A percentile compares a stretch with the other conserved stretches of the same genome.
phyloP scores from a whole-genome alignment of 2,888 invertebrate genomes.

The Tachina grossa region DNA sequence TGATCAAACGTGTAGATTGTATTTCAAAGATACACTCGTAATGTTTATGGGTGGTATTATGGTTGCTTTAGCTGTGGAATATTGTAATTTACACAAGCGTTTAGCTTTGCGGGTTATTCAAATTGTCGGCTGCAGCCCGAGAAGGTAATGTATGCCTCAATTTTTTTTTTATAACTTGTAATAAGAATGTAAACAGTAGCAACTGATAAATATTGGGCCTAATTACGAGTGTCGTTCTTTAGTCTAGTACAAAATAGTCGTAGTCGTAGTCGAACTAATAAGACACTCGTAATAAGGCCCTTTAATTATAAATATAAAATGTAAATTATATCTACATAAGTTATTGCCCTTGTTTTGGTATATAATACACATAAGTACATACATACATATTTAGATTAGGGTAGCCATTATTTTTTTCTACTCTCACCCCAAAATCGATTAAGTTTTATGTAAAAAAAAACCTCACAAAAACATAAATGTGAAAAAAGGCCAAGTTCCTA shows the following conservation, averaged over 20 bases:
- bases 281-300: too few relatives aligned
- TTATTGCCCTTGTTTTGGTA: constrained; percentile 10
- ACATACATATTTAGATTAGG: too few relatives aligned
- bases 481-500: too few relatives aligned
- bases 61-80: constrained; percentile 95
- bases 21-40: constrained; percentile 92
- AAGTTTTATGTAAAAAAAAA: too few relatives aligned
- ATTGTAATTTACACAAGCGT: constrained; percentile 93
- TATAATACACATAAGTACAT: not conserved
- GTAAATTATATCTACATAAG: constrained; percentile 10
- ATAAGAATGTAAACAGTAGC: not conserved
- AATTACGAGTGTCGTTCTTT: too few relatives aligned
- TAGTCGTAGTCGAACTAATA: too few relatives aligned
- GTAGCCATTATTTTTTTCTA: too few relatives aligned
- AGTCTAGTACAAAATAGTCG: too few relatives aligned
- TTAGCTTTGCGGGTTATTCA: constrained; percentile 93
- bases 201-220: not conserved
- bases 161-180: not conserved
- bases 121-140: constrained; percentile 89
- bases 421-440: too few relatives aligned
- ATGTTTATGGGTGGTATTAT: constrained; percentile 96
- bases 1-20: constrained; percentile 87
- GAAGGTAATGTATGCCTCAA: constrained; percentile 83
- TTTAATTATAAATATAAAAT: too few relatives aligned
- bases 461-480: too few relatives aligned